Evolutionary conservation across 2,113 vertebrate species (phyloP).

Genomic region (Calyptommatus sinebrachiatus): DNA sequence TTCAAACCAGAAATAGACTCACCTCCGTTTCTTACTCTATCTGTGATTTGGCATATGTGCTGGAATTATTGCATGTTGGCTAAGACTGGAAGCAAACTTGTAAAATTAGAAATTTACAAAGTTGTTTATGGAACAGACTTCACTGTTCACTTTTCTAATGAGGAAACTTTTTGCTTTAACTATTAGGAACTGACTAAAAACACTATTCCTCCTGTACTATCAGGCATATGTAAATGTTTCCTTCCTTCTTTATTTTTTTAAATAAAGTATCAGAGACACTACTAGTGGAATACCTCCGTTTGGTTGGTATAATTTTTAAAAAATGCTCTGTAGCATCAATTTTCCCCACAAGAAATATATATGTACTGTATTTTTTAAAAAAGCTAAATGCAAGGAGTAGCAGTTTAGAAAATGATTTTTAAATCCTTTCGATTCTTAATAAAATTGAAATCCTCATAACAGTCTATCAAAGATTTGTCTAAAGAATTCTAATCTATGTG

Average conservation of each 20-base stretch:
- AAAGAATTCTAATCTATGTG: not conserved
- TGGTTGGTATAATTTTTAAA: not conserved
- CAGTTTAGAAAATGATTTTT: not conserved
- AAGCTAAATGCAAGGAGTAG: not conserved
- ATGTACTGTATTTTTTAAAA: not conserved
- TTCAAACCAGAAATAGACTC: accelerated
- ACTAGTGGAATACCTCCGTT: not conserved
- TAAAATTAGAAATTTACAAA: slow-evolving; percentile 52
- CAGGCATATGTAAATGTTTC: not conserved
- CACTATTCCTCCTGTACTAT: accelerated
- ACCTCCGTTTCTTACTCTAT: not conserved
- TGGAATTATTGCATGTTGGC: not conserved
- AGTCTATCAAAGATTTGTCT: not conserved
- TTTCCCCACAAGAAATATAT: not conserved
- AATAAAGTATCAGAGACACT: not conserved
- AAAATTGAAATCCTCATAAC: not conserved
- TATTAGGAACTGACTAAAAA: slow-evolving; percentile 14
- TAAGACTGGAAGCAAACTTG: slow-evolving; percentile 30
- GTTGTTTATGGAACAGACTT: slow-evolving; percentile 47
- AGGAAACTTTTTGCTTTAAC: slow-evolving; percentile 16
- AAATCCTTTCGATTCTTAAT: not conserved
- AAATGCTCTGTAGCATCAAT: not conserved
- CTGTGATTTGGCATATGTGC: slow-evolving; percentile 4
- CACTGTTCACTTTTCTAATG: slow-evolving; percentile 38
- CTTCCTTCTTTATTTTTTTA: not conserved